phyloP scores from a whole-genome alignment of 2,797 vertebrate species.

The Rhinoraja longicauda region DNA sequence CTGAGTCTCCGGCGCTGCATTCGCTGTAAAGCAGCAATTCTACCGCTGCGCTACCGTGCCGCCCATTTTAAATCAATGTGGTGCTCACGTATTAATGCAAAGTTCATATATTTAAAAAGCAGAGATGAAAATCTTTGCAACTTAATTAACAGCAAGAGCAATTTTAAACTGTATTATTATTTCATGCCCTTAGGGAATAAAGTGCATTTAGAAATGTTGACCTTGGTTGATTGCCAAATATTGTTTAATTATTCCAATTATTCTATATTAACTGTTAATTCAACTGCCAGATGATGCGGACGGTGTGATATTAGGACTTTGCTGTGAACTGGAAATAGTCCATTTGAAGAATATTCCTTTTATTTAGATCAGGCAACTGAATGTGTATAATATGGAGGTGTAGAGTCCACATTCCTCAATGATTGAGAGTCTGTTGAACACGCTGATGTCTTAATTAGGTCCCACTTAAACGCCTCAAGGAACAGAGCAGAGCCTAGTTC shows the following conservation, averaged over 20 bases:
- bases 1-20: no score
- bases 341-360: not conserved
- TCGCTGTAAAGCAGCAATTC: no score
- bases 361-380: not conserved
- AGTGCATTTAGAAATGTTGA: not conserved
- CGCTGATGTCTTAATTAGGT: no score
- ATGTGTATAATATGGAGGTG: not conserved
- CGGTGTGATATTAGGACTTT: not conserved
- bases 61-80: not conserved
- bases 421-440: not conserved
- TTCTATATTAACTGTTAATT: not conserved
- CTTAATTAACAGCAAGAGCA: constrained; percentile 30
- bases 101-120: not conserved
- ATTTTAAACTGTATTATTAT: not conserved
- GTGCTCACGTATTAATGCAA: not conserved
- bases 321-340: not conserved
- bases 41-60: no score
- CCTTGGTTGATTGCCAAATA: constrained; percentile 22
- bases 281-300: not conserved
- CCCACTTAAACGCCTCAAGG: no score
- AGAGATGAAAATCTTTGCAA: constrained; percentile 8
- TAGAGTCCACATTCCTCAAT: not conserved
- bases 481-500: no score
- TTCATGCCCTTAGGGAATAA: not conserved
- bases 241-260: constrained; percentile 21